Conservation (phyloP, 2,113 vertebrate genomes). For the Aythya baeri region DNA sequence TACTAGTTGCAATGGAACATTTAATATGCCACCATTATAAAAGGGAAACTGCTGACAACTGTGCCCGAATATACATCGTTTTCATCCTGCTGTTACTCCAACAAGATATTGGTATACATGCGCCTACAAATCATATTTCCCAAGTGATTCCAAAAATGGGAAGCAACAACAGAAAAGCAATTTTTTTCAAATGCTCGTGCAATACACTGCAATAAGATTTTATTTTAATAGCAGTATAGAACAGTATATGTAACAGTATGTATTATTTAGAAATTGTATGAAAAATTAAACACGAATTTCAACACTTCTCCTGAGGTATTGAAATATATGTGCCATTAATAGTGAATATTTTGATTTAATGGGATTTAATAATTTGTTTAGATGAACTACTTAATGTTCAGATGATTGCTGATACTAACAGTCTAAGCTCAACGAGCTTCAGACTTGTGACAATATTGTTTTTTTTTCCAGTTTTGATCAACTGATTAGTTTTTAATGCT, state of each 20-base stretch:
- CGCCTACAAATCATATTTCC: not conserved
- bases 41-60: not conserved
- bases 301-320: conserved; percentile 33
- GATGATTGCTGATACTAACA: conserved; percentile 25
- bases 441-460: conserved; percentile 35
- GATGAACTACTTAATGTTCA: conserved; percentile 63
- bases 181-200: not conserved
- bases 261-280: not conserved
- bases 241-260: not conserved
- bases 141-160: not conserved
- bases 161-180: not conserved
- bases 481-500: conserved; percentile 50
- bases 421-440: conserved; percentile 15
- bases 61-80: not conserved
- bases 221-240: not conserved
- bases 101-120: not conserved
- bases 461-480: conserved; percentile 57
- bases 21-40: not conserved
- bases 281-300: conserved; percentile 26
- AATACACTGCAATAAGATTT: rapidly evolving
- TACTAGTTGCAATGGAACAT: not conserved
- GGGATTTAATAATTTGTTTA: conserved; percentile 58
- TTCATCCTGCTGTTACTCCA: not conserved
- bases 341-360: conserved; percentile 61
- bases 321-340: conserved; percentile 39